A percentile compares a stretch with the other conserved stretches of the same genome.
These are phyloP conservation scores for Argynnis bischoffii DNA, from an alignment of 2,888 invertebrate genomes.

Conservation along the genomic window DNA sequence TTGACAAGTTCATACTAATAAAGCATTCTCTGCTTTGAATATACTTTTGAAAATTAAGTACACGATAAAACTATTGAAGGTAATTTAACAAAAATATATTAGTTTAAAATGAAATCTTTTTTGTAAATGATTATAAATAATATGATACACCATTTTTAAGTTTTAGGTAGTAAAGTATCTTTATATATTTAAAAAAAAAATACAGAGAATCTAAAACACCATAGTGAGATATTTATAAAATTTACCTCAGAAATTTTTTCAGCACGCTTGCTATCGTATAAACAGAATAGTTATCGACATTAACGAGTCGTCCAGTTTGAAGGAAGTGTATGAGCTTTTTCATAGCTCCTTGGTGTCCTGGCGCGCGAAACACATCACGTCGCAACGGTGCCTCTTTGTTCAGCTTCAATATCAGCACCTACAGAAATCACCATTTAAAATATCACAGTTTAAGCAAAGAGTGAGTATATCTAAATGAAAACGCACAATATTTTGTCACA, in stretches of 20 bases:
- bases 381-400: conserved; percentile 97
- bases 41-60: no score
- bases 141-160: no score
- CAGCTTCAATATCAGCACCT: conserved; percentile 95
- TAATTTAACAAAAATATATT: no score
- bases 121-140: no score
- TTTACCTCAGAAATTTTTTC: conserved; percentile 93
- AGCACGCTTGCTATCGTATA: conserved; percentile 99
- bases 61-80: no score
- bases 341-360: conserved; percentile 97
- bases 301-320: conserved; percentile 93
- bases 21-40: no score
- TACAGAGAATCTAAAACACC: background rate
- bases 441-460: background rate
- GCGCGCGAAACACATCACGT: conserved; percentile 97
- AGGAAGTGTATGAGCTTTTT: conserved; percentile 95
- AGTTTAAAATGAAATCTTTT: no score
- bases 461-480: background rate
- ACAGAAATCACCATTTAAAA: conserved; percentile 47
- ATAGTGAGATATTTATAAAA: background rate
- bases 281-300: conserved; percentile 97
- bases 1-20: no score
- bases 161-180: no score
- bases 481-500: background rate
- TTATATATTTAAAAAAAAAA: no score